phyloP scores from a whole-genome alignment of 2,113 vertebrate genomes.

The Dromiciops gliroides region DNA sequence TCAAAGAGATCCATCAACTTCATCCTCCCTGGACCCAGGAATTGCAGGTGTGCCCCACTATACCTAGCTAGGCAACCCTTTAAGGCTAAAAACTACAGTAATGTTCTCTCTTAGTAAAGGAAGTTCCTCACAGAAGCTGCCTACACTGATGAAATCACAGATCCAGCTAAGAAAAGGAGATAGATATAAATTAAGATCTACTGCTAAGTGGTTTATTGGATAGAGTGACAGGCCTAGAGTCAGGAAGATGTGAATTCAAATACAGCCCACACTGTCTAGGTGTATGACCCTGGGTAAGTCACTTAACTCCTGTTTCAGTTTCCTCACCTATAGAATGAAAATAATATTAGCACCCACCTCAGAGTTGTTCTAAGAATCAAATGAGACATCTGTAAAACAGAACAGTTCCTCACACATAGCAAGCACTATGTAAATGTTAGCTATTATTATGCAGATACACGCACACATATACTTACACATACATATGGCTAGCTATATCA shows the following conservation, averaged over 20 bases:
- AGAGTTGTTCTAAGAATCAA: not conserved
- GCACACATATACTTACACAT: too few species aligned
- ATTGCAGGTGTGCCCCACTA: not conserved
- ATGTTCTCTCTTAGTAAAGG: not conserved
- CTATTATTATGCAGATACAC: too few species aligned
- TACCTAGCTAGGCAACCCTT: not conserved
- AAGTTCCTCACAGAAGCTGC: not conserved
- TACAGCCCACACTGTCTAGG: not conserved
- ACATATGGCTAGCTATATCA: too few species aligned
- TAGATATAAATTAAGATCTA: not conserved
- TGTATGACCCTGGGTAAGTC: not conserved
- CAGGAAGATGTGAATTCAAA: not conserved
- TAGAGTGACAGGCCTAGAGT: not conserved
- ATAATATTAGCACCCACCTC: not conserved
- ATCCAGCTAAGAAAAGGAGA: not conserved
- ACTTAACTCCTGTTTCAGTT: not conserved
- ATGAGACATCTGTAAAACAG: too few species aligned
- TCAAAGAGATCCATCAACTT: not conserved
- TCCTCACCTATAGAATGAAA: not conserved
- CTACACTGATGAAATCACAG: not conserved
- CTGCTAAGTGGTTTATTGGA: not conserved
- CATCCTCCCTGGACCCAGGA: not conserved
- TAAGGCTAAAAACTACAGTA: not conserved
- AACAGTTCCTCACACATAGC: too few species aligned
- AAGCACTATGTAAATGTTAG: too few species aligned